Evolutionary conservation across 2,888 invertebrate species (phyloP).

Genomic region (Amblyjoppa proteus): DNA sequence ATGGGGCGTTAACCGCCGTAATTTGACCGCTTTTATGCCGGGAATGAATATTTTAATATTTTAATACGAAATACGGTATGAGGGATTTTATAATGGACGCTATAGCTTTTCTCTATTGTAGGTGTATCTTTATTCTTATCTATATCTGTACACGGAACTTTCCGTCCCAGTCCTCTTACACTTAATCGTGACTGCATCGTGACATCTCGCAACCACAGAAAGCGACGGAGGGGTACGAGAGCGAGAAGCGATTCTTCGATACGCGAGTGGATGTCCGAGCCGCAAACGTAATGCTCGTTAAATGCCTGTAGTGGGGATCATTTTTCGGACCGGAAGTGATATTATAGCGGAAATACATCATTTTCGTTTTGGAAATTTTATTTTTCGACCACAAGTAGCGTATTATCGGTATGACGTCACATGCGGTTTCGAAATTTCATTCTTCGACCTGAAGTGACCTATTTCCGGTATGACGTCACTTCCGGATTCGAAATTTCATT

Average conservation of each 20-base stretch:
- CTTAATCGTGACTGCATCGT: slow-evolving; percentile 19
- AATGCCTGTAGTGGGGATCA: slow-evolving; percentile 27
- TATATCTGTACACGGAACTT: slow-evolving; percentile 49
- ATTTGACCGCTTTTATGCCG: slow-evolving; percentile 82
- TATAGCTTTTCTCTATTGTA: slow-evolving; percentile 76
- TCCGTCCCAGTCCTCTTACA: slow-evolving; percentile 52
- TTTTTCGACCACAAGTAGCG: too few species aligned
- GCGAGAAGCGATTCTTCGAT: slow-evolving; percentile 56
- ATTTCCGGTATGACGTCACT: too few species aligned
- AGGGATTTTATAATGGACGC: slow-evolving; percentile 77
- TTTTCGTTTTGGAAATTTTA: too few species aligned
- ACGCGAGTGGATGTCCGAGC: slow-evolving; percentile 63
- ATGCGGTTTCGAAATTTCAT: too few species aligned
- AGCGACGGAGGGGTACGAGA: slow-evolving; percentile 15
- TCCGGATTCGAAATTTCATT: too few species aligned
- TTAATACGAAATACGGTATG: slow-evolving; percentile 83
- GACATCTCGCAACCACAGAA: slow-evolving; percentile 13
- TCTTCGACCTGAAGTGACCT: too few species aligned
- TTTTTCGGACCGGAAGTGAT: too few species aligned
- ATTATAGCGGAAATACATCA: too few species aligned
- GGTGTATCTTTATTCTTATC: slow-evolving; percentile 66
- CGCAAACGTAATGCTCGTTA: slow-evolving; percentile 57
- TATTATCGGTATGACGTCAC: too few species aligned
- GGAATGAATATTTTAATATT: slow-evolving; percentile 85
- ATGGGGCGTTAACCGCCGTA: slow-evolving; percentile 81